These are phyloP conservation scores for Phrynocephalus guinanensis DNA, from an alignment of 2,797 vertebrate species.

Conservation along the genomic window DNA sequence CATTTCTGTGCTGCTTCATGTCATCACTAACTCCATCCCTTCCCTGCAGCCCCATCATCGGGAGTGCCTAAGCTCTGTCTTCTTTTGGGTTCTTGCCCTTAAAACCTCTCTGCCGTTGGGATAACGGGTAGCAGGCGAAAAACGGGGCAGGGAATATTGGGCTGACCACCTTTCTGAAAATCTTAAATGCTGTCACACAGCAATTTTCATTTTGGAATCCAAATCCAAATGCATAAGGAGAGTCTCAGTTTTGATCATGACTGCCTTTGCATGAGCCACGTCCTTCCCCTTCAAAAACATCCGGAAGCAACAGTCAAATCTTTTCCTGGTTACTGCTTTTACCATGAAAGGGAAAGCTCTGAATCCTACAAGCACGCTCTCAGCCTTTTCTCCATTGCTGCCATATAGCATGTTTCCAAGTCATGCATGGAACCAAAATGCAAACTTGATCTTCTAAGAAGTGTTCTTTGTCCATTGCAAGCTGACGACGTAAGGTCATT, in stretches of 20 bases:
- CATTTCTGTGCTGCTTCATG: background rate
- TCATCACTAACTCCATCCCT: background rate
- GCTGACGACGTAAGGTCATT: background rate
- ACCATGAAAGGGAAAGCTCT: background rate
- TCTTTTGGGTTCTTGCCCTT: fast-evolving
- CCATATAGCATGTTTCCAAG: background rate
- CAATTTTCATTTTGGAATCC: background rate
- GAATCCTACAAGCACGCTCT: background rate
- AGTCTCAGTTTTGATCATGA: background rate
- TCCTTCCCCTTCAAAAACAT: background rate
- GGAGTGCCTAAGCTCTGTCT: background rate
- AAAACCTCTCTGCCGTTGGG: background rate
- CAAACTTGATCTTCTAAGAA: background rate
- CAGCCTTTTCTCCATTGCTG: background rate
- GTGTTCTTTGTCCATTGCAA: background rate
- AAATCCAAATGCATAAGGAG: background rate
- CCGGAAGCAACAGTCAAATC: background rate
- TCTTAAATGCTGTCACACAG: background rate
- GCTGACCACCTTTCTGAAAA: background rate
- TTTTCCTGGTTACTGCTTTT: background rate
- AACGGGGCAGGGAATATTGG: background rate
- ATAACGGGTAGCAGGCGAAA: constrained; percentile 47
- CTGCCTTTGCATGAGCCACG: background rate
- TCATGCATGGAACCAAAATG: background rate
- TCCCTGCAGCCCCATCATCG: constrained; percentile 11